Base-by-base conservation (phyloP, 2,888 invertebrate genomes). In the Hedychridium roseum region DNA sequence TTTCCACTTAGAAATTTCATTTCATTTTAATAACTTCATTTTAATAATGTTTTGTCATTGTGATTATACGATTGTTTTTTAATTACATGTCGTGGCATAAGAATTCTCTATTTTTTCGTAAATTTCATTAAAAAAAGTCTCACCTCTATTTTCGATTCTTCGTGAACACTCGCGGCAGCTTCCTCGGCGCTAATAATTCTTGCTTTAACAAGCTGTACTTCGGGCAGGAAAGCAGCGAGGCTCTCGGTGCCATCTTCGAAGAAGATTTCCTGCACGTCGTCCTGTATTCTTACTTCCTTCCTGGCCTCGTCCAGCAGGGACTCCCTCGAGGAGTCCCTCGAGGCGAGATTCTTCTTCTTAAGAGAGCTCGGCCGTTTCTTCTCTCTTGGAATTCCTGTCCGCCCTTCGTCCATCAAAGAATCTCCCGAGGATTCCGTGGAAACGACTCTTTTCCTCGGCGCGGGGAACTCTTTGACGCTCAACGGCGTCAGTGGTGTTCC, bases 171-270 rank as follows among this genome's bases (percentile, higher is more conserved):
- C 23, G 80, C 79, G 2, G 64, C 66, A 44, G 79, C 73, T 50
- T 82, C 81, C 20, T 71, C 68, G 1, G 68, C 66, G 0, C 63
- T 66, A 40, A 70, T 63, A 42, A 72, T 74, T 32, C 67, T 70
- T 1, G 72, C 73, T 9, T 56, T 70, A 5, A 74, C 72, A 28
- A 73, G 41, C 32, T 71, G 71, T 0, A 68, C 62, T 16, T 69
- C 66, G 2, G 70, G 68, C 5, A 68, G 16, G 1, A 49, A 15
- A 0, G 28, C 40, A 1, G 37, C 15, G 2, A 18, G 20, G n/a
- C 36, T 3, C 2, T 67, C 65, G 12, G 56, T 57, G 2, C 28
- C 16, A 7, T 64, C 65, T 36, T 67, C 65, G 42, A 57, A 68
- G 31, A 63, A 65, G 30, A 61, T 57, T 43, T 66, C 61, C 17